Percentiles rank a stretch among this genome's conserved stretches.
phyloP scores from a whole-genome alignment of 2,797 vertebrate genomes.

The Yasuhikotakia modesta region DNA sequence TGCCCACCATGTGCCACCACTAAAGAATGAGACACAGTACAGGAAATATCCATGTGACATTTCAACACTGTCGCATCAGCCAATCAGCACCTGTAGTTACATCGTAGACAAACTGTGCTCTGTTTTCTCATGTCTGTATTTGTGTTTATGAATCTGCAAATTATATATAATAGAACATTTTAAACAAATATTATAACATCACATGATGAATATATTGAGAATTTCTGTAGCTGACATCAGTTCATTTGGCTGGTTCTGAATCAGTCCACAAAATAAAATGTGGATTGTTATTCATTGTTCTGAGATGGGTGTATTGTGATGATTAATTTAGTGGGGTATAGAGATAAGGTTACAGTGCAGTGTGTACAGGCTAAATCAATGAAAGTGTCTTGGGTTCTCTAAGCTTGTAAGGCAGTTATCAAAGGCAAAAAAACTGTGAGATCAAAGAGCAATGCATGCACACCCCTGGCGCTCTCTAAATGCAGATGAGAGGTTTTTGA shows the following conservation, averaged over 20 bases:
- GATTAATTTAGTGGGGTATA: conserved; percentile 19
- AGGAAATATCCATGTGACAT: neutral
- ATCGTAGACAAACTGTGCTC: neutral
- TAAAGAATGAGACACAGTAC: too few relatives aligned
- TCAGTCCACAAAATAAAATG: neutral
- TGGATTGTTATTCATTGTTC: conserved; percentile 2
- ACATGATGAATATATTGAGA: neutral
- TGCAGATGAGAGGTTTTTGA: conserved; percentile 66
- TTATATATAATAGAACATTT: neutral
- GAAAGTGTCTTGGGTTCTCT: conserved; percentile 65
- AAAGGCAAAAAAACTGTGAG: conserved; percentile 68
- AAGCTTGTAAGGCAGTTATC: conserved; percentile 67
- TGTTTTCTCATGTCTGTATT: neutral
- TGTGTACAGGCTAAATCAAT: conserved; percentile 55
- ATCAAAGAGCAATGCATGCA: conserved; percentile 69
- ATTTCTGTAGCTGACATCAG: neutral
- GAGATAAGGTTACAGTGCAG: conserved; percentile 37
- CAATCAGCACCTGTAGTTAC: neutral
- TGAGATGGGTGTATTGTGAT: neutral
- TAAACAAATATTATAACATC: neutral
- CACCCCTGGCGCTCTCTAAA: conserved; percentile 66
- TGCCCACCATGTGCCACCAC: too few relatives aligned
- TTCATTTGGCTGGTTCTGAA: neutral
- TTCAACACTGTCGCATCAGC: neutral
- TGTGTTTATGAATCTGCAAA: neutral